These are phyloP conservation scores for Cotesia congregata DNA, from an alignment of 2,888 invertebrate genomes.

Conservation along the genomic window DNA sequence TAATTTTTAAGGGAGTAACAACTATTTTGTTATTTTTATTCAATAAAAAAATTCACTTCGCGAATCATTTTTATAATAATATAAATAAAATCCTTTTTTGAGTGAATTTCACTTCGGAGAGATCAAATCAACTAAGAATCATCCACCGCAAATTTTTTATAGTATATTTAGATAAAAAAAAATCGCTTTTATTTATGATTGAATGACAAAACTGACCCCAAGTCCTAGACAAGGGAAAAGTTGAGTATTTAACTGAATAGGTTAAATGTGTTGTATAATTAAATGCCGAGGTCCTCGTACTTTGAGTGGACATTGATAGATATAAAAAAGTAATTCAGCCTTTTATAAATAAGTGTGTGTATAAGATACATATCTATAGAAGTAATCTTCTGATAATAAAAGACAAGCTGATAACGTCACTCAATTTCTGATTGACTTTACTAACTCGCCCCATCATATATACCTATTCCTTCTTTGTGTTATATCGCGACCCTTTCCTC, in stretches of 20 bases:
- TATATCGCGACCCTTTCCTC: not conserved
- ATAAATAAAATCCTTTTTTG: too few species aligned
- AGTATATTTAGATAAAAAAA: too few species aligned
- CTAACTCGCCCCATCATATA: conserved; percentile 20
- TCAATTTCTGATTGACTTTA: conserved; percentile 34
- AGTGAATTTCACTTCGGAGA: too few species aligned
- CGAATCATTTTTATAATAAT: too few species aligned
- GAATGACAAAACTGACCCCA: too few species aligned
- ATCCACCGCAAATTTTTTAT: too few species aligned
- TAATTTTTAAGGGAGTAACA: too few species aligned
- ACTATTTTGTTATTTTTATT: too few species aligned
- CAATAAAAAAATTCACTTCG: too few species aligned
- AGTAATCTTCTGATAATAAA: conserved; percentile 27
- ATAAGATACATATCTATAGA: conserved; percentile 19
- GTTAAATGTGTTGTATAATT: not conserved
- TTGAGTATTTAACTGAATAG: not conserved
- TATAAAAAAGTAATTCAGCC: not conserved
- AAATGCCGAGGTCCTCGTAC: not conserved
- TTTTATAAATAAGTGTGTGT: conserved; percentile 6
- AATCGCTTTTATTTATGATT: too few species aligned
- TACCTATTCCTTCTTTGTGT: not conserved
- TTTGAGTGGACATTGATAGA: not conserved
- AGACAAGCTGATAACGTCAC: conserved; percentile 30
- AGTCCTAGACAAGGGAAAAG: not conserved
- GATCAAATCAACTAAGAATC: too few species aligned